phyloP scores from a whole-genome alignment of 2,888 invertebrate genomes.

The Amphipyra tragopoginis region DNA sequence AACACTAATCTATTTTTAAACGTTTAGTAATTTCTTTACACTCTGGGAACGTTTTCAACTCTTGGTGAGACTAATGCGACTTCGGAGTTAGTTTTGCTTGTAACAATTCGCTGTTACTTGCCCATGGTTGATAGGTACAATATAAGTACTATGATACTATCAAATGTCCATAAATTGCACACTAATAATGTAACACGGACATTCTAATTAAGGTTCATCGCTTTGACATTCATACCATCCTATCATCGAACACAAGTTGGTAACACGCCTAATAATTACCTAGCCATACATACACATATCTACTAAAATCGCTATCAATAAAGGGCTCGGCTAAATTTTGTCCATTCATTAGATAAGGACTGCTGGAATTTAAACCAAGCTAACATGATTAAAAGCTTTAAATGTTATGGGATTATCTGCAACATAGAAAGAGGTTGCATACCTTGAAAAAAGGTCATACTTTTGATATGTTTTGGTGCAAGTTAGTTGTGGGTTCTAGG shows the following conservation, averaged over 20 bases:
- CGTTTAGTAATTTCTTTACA: constrained; percentile 89
- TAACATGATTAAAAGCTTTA: constrained; percentile 85
- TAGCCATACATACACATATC: constrained; percentile 74
- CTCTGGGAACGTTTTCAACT: constrained; percentile 86
- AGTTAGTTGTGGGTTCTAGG: constrained; percentile 89
- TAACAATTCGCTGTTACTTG: constrained; percentile 82
- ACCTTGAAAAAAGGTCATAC: constrained; percentile 71
- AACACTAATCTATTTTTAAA: constrained; percentile 90
- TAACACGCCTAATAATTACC: constrained; percentile 85
- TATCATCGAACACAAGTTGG: constrained; percentile 84
- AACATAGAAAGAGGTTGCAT: constrained; percentile 75
- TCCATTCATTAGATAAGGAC: constrained; percentile 84
- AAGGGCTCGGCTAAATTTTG: constrained; percentile 84
- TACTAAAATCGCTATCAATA: constrained; percentile 87
- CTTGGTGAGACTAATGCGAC: constrained; percentile 87
- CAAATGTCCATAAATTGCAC: constrained; percentile 84
- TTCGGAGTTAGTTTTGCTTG: constrained; percentile 84
- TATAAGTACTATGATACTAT: constrained; percentile 67
- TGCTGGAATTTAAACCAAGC: constrained; percentile 80
- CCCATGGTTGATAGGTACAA: constrained; percentile 70
- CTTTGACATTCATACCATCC: constrained; percentile 89
- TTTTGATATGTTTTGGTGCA: constrained; percentile 85
- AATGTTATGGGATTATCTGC: constrained; percentile 74
- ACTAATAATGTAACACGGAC: constrained; percentile 89
- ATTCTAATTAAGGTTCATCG: constrained; percentile 89